Percentiles rank a stretch among this genome's conserved stretches.
These are phyloP conservation scores for Crenichthys baileyi DNA, from an alignment of 2,797 vertebrate species.

Conservation along the genomic window DNA sequence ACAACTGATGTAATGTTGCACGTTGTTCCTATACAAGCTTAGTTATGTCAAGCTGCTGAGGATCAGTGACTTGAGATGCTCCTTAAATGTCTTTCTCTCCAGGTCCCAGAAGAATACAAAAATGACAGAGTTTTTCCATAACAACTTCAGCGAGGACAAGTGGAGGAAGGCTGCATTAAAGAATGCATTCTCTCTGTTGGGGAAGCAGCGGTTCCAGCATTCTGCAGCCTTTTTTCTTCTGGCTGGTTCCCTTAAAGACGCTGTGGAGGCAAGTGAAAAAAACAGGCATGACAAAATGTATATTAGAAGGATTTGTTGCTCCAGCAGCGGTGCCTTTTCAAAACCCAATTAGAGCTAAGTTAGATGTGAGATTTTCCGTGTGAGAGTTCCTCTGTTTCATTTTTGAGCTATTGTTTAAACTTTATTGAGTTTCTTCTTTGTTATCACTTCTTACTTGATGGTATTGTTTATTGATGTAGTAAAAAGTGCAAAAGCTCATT, in stretches of 20 bases:
- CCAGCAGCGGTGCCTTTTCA: constrained; percentile 29
- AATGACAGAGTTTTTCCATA: constrained; percentile 98
- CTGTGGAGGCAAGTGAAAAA: constrained; percentile 91
- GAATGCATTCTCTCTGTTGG: constrained; percentile 96
- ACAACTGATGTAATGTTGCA: constrained; percentile 33
- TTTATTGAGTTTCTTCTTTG: neutral
- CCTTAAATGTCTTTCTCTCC: constrained; percentile 44
- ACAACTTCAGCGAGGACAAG: constrained; percentile 95
- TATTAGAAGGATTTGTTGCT: constrained; percentile 43
- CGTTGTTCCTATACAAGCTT: constrained; percentile 11
- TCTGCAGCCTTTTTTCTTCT: constrained; percentile 97
- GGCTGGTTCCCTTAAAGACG: constrained; percentile 96
- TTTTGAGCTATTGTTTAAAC: constrained; percentile 20
- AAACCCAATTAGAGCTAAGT: constrained; percentile 17
- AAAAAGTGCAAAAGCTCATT: constrained; percentile 30
- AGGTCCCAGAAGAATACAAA: constrained; percentile 93
- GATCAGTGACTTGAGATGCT: constrained; percentile 20
- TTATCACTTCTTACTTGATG: constrained; percentile 15
- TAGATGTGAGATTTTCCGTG: constrained; percentile 27
- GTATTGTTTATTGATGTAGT: constrained; percentile 5
- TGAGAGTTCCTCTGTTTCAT: constrained; percentile 23
- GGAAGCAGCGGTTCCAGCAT: constrained; percentile 98
- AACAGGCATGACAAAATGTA: constrained; percentile 44
- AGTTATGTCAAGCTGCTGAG: constrained; percentile 27
- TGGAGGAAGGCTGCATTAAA: constrained; percentile 98